Evolutionary conservation across 2,113 vertebrate species (phyloP).

Genomic region (Sphyrna mokarran): DNA sequence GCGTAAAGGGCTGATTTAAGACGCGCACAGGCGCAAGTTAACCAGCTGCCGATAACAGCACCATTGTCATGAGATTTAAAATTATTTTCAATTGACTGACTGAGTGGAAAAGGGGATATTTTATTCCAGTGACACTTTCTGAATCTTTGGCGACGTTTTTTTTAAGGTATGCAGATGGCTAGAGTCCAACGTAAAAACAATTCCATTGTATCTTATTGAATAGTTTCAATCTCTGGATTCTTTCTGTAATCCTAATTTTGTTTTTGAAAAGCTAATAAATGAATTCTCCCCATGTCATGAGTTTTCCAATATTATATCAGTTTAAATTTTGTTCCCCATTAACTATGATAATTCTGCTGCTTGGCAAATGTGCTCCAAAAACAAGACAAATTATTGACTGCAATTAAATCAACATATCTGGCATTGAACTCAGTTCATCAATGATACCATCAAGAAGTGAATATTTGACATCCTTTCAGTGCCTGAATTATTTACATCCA

Average conservation of each 20-base stretch:
- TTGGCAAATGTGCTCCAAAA: background rate
- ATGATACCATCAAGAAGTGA: background rate
- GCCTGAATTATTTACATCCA: background rate
- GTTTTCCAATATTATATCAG: background rate
- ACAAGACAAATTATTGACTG: background rate
- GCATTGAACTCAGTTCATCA: background rate
- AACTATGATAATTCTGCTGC: background rate
- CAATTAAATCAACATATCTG: background rate
- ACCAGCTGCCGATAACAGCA: conserved; percentile 33
- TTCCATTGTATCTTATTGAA: background rate
- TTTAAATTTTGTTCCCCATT: background rate
- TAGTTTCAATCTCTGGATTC: background rate
- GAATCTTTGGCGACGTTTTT: background rate
- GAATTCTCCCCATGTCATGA: background rate
- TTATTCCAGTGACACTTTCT: conserved; percentile 33
- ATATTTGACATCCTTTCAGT: background rate
- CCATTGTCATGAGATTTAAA: conserved; percentile 36
- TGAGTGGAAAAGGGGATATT: background rate
- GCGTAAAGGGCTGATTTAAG: conserved; percentile 31
- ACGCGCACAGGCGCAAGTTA: conserved; percentile 8
- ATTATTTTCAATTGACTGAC: conserved; percentile 32
- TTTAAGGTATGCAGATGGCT: background rate
- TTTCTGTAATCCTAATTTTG: background rate
- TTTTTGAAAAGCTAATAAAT: background rate
- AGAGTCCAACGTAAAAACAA: background rate